phyloP scores from a whole-genome alignment of 1,140 invertebrate genomes.

The Aphelenchoides avenae region DNA sequence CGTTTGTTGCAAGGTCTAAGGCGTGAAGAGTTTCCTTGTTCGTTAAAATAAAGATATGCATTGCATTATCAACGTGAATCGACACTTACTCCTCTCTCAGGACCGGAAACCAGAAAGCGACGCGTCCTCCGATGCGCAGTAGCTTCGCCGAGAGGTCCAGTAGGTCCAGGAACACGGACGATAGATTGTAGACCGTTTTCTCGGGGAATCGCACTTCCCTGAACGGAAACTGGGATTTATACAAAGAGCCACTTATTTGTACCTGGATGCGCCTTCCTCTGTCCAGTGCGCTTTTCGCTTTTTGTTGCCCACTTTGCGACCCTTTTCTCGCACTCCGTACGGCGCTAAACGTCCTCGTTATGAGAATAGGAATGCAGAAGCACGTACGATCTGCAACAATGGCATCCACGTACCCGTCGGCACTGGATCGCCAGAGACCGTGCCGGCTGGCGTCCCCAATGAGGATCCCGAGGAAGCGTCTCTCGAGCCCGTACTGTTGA shows the following conservation, averaged over 20 bases:
- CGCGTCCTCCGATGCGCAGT: constrained; percentile 59
- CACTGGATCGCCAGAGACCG: constrained; percentile 59
- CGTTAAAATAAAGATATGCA: neutral
- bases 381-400: constrained; percentile 63
- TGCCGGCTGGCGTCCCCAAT: constrained; percentile 62
- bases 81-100: constrained; percentile 59
- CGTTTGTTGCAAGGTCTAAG: constrained; percentile 15
- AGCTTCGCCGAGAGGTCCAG: constrained; percentile 62
- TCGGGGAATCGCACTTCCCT: constrained; percentile 61
- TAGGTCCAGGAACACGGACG: constrained; percentile 62
- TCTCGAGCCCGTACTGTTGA: constrained; percentile 60
- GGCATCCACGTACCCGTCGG: constrained; percentile 52
- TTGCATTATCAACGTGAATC: constrained; percentile 6
- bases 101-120: constrained; percentile 64
- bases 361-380: no score
- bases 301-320: constrained; percentile 50
- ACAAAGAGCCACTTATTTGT: neutral
- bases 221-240: constrained; percentile 25
- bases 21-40: neutral
- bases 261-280: no score
- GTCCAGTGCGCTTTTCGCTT: no score
- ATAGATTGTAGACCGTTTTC: constrained; percentile 60
- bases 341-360: no score
- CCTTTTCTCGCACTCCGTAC: constrained; percentile 63
- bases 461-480: constrained; percentile 60